phyloP scores from a whole-genome alignment of 2,888 invertebrate genomes.

The Drosophila barbarae region DNA sequence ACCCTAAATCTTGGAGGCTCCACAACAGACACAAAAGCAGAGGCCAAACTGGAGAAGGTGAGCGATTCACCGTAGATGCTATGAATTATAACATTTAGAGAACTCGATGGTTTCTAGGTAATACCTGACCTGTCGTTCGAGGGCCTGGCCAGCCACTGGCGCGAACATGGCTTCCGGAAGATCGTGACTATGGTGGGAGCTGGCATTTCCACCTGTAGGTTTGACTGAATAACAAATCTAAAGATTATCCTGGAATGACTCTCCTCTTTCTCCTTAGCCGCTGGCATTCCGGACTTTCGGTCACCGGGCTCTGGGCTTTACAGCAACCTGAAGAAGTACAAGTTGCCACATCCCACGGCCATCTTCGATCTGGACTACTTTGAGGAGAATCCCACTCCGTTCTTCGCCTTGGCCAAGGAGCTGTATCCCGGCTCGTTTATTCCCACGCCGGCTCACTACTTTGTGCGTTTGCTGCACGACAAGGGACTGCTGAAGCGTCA shows the following conservation, averaged over 20 bases:
- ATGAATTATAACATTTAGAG: background rate
- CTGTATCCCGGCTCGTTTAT: conserved; percentile 92
- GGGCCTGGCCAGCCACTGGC: conserved; percentile 89
- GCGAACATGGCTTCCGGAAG: conserved; percentile 87
- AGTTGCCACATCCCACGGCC: conserved; percentile 93
- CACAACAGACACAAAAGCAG: conserved; percentile 47
- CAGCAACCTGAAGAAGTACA: conserved; percentile 93
- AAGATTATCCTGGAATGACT: background rate
- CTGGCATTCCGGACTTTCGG: conserved; percentile 96
- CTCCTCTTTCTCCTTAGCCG: conserved; percentile 58
- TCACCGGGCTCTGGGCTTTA: conserved; percentile 96
- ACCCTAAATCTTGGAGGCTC: conserved; percentile 82
- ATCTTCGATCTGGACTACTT: conserved; percentile 96
- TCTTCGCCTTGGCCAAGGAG: conserved; percentile 94
- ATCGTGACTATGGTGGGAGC: conserved; percentile 97
- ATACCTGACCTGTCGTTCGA: conserved; percentile 87
- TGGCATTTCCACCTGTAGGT: conserved; percentile 96
- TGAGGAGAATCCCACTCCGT: conserved; percentile 92
- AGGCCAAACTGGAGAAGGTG: conserved; percentile 53
- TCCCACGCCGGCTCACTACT: conserved; percentile 95
- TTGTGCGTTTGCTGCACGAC: conserved; percentile 90
- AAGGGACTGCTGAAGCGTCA: conserved; percentile 88
- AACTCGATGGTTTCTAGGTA: conserved; percentile 79
- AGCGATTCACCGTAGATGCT: background rate
- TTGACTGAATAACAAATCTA: background rate